A percentile compares a stretch with the other conserved stretches of the same genome.
phyloP scores from a whole-genome alignment of 2,888 invertebrate species.

The Campoplex capitator region DNA sequence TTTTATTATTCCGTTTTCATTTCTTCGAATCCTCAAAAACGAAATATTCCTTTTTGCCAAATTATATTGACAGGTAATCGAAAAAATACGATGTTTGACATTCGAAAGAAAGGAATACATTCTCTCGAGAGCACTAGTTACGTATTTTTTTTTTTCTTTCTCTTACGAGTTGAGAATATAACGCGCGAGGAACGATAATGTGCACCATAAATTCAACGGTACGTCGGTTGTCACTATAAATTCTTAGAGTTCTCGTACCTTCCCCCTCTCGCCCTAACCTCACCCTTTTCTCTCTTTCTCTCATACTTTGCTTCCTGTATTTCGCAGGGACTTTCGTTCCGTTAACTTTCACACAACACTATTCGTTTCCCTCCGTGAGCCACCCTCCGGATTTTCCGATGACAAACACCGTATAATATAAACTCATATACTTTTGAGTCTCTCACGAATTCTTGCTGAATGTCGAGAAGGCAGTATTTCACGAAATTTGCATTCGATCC shows the following conservation, averaged over 20 bases:
- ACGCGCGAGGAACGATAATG: constrained; percentile 48
- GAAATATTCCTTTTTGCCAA: not conserved
- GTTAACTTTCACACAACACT: constrained; percentile 16
- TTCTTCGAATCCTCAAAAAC: not conserved
- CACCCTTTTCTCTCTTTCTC: not conserved
- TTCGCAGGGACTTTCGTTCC: not conserved
- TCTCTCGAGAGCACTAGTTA: not conserved
- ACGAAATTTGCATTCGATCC: not conserved
- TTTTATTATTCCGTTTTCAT: not conserved
- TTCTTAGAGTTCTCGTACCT: constrained; percentile 36
- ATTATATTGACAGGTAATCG: constrained; percentile 4
- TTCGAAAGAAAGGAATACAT: not conserved
- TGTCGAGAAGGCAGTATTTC: not conserved
- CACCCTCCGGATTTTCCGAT: constrained; percentile 20
- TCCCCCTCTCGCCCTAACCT: not conserved
- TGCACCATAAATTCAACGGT: constrained; percentile 53
- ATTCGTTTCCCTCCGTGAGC: not conserved
- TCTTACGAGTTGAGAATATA: not conserved
- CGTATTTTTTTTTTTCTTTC: not conserved
- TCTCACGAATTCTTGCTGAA: not conserved
- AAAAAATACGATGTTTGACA: not conserved
- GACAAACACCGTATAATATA: not conserved
- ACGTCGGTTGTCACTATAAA: constrained; percentile 63
- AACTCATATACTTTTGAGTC: not conserved
- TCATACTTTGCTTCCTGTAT: constrained; percentile 12